Evolutionary conservation across 2,888 invertebrate genomes (phyloP).

Genomic region (Myopa testacea): DNA sequence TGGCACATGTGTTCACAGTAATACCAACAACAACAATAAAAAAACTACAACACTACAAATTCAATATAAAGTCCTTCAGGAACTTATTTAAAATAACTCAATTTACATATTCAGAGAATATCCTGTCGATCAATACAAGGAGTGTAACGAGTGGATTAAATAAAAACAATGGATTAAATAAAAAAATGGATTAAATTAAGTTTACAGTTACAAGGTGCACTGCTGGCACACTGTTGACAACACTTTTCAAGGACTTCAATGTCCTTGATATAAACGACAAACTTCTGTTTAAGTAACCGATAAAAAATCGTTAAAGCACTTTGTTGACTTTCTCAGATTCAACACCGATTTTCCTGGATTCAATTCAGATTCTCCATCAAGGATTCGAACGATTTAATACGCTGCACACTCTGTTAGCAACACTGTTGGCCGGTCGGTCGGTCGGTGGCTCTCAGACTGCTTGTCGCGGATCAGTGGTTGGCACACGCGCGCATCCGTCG

Average conservation of each 20-base stretch:
- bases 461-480: slow-evolving; percentile 26
- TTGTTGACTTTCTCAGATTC: neutral
- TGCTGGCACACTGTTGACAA: slow-evolving; percentile 56
- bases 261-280: slow-evolving; percentile 6
- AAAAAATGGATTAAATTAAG: neutral
- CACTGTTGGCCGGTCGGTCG: neutral
- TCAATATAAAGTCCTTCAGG: too few species aligned
- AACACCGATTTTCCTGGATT: neutral
- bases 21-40: slow-evolving; percentile 24
- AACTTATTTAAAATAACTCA: too few species aligned
- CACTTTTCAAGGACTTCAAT: slow-evolving; percentile 19
- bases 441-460: slow-evolving; percentile 8
- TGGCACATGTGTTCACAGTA: neutral
- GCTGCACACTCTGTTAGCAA: neutral
- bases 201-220: slow-evolving; percentile 52
- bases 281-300: neutral
- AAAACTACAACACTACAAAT: neutral
- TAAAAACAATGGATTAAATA: slow-evolving; percentile 5
- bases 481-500: slow-evolving; percentile 34
- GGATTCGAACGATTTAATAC: slow-evolving; percentile 1
- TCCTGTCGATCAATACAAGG: too few species aligned
- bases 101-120: too few species aligned
- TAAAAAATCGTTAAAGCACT: neutral
- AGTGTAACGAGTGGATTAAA: neutral
- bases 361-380: neutral